Evolutionary conservation across 1,140 invertebrate genomes (phyloP), one percentile per base, ranked within the genome.

Genomic region (Lamellibrachia luymesi): DNA sequence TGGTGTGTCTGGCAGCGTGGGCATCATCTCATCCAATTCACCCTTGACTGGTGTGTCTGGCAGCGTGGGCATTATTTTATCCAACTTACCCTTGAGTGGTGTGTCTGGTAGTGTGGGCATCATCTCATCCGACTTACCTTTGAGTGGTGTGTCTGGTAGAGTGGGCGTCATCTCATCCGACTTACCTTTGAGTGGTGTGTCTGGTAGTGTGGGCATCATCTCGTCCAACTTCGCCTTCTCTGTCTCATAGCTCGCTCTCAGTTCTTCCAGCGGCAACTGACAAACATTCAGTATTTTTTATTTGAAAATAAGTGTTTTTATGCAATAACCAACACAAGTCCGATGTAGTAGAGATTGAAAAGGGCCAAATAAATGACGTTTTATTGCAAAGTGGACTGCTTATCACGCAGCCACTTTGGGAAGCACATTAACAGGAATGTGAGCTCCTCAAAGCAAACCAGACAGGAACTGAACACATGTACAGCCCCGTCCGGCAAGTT

Each of bases 141-240:
- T 80, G 1, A 80, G 64, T 80, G 64, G 64, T 22, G 13, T 80
- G 64, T 80, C 64, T 22, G 64, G 64, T 80, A 22, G 4, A 0
- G 64, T 22, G 13, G 13, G 64, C 17, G 4, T 80, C 64, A 17
- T 80, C 38, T 38, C 38, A 38, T 38, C 38, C 38, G 1, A 80
- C 64, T 80, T 17, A 80, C 64, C 64, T 80, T 80, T 80, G 64
- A 80, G 64, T 80, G 64, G 64, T 22, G 64, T 80, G 64, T 80
- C 64, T 22, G 64, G 64, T 4, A n/a, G 2, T 4, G 64, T 13
- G 6, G 95, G 94, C 91, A 94, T 94, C 96, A 96, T 95, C 92
- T 95, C 94, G 50, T 95, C 93, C 90, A 97, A 93, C 92, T 95
- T 96, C n/a, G 95, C 94, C 90, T 95, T 95, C 93, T 96, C 96